Evolutionary conservation across 2,113 vertebrate genomes (phyloP).

Genomic region (Pandion haliaetus): DNA sequence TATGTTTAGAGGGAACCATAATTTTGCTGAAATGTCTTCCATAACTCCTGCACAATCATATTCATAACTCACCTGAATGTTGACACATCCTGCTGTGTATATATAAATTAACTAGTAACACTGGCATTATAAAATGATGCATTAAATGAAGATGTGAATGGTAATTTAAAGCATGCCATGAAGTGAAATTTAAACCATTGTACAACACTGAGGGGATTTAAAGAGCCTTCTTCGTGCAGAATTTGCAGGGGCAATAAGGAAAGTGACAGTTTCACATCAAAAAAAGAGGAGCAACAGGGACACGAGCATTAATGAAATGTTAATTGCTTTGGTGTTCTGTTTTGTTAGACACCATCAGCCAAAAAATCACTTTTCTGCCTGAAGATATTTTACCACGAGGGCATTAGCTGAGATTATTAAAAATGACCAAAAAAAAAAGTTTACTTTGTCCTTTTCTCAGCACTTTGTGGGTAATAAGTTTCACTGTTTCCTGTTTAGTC

Average conservation of each 20-base stretch:
- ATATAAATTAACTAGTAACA: constrained; percentile 67
- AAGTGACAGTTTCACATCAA: constrained; percentile 55
- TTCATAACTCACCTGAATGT: constrained; percentile 70
- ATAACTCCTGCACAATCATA: constrained; percentile 52
- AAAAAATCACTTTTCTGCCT: constrained; percentile 50
- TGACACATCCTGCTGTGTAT: constrained; percentile 60
- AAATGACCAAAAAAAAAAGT: background rate
- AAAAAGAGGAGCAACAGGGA: constrained; percentile 13
- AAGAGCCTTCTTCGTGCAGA: constrained; percentile 4
- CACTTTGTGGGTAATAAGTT: constrained; percentile 33
- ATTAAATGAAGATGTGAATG: constrained; percentile 65
- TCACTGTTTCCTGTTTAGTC: constrained; percentile 64
- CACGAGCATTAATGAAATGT: constrained; percentile 25
- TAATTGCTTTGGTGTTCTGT: constrained; percentile 51
- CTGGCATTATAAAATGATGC: constrained; percentile 68
- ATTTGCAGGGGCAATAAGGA: constrained; percentile 41
- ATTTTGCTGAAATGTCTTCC: constrained; percentile 70
- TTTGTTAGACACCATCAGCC: constrained; percentile 24
- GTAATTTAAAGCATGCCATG: constrained; percentile 61
- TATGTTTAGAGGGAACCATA: constrained; percentile 64
- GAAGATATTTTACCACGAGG: background rate
- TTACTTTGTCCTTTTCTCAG: constrained; percentile 55
- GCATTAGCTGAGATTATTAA: background rate
- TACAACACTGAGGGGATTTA: constrained; percentile 24
- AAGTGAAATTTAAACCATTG: constrained; percentile 68